phyloP scores from a whole-genome alignment of 1,140 invertebrate species.

The Anadara kagoshimensis region DNA sequence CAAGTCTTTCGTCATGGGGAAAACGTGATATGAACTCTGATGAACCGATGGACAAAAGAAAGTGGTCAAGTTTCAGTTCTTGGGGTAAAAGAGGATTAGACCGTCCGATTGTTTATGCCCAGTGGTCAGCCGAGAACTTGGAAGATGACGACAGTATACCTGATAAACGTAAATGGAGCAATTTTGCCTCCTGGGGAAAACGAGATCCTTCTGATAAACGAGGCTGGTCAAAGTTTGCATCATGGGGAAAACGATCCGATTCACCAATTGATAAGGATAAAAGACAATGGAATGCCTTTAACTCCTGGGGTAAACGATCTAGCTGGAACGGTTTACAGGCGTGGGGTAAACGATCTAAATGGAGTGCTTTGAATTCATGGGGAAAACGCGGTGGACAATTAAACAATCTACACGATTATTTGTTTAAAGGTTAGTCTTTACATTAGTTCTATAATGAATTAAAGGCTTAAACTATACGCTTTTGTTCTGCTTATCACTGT shows the following conservation, averaged over 20 bases:
- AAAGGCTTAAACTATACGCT: too few species aligned
- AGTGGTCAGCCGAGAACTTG: neutral
- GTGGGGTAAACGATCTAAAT: slow-evolving; percentile 16
- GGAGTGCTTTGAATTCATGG: slow-evolving; percentile 17
- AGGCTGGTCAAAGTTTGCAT: slow-evolving; percentile 8
- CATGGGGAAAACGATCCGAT: slow-evolving; percentile 18
- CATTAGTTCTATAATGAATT: too few species aligned
- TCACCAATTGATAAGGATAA: neutral
- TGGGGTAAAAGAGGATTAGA: slow-evolving; percentile 14
- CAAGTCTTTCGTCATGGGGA: slow-evolving; percentile 1
- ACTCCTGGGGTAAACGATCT: slow-evolving; percentile 5
- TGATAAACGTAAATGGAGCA: slow-evolving; percentile 14
- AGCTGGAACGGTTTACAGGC: slow-evolving; percentile 10
- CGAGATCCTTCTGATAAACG: slow-evolving; percentile 9
- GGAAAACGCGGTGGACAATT: slow-evolving; percentile 7
- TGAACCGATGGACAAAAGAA: slow-evolving; percentile 13
- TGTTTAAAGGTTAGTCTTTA: too few species aligned
- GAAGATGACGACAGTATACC: neutral
- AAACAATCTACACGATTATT: neutral
- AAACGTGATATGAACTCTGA: too few species aligned
- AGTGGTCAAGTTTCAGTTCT: slow-evolving; percentile 6
- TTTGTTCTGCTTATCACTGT: too few species aligned
- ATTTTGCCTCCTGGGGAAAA: slow-evolving; percentile 23
- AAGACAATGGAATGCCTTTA: slow-evolving; percentile 18
- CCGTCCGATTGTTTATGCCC: slow-evolving; percentile 2